Conservation (phyloP, 2,113 vertebrate genomes). For the Cyprinus carpio region DNA sequence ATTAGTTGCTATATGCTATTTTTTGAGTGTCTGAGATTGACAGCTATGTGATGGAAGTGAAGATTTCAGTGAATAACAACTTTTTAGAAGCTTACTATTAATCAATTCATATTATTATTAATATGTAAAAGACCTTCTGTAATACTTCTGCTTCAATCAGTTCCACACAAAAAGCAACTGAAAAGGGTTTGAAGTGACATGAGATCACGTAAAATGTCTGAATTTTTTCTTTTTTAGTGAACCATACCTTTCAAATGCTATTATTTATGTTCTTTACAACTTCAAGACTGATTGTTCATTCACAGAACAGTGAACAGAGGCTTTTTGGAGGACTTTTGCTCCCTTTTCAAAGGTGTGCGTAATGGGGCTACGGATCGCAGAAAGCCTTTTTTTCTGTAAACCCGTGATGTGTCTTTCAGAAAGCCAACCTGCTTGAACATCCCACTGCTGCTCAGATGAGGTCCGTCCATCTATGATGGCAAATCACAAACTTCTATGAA, state of each 20-base stretch:
- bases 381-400: constrained; percentile 6
- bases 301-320: background rate
- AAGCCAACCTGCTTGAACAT: background rate
- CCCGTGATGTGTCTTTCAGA: background rate
- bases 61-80: background rate
- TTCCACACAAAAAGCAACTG: background rate
- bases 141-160: background rate
- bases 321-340: background rate
- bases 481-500: background rate
- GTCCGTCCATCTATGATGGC: background rate
- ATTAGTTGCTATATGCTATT: background rate
- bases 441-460: constrained; percentile 4
- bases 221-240: background rate
- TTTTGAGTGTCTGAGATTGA: background rate
- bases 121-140: background rate
- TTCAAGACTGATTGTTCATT: background rate
- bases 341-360: background rate
- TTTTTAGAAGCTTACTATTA: background rate
- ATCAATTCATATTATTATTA: background rate
- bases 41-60: background rate
- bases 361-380: background rate
- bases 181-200: background rate
- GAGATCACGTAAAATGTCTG: background rate
- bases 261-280: background rate
- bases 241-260: background rate